Percentiles rank a stretch among this genome's conserved stretches.
Conservation (phyloP, 2,888 invertebrate species). For the Oscheius sp. region DNA sequence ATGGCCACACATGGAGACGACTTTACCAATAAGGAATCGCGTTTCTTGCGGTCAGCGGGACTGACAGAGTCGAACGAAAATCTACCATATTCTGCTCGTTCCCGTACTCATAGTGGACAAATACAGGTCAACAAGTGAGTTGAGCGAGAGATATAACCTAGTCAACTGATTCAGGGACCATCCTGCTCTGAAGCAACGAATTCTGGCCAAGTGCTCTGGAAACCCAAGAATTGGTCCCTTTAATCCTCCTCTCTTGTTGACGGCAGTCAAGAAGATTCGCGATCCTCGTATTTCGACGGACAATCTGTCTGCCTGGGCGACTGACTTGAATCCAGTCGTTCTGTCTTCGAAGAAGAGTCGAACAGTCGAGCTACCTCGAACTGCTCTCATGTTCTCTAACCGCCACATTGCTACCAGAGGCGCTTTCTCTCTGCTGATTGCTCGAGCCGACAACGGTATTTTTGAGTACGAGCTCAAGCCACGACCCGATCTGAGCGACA, state of each 20-base stretch:
- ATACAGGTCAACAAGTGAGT: constrained; percentile 26
- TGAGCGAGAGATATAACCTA: not conserved
- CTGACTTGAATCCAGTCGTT: constrained; percentile 60
- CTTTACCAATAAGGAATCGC: constrained; percentile 84
- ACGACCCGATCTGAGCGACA: constrained; percentile 5
- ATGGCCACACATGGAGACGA: constrained; percentile 94
- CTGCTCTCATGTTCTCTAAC: constrained; percentile 54
- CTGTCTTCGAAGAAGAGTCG: constrained; percentile 37
- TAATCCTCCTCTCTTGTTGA: constrained; percentile 85
- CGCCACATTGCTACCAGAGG: constrained; percentile 38
- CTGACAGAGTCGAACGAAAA: constrained; percentile 77
- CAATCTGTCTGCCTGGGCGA: constrained; percentile 68
- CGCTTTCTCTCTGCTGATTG: constrained; percentile 37
- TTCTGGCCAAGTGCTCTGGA: constrained; percentile 62
- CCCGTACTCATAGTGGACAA: constrained; percentile 29
- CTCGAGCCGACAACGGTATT: constrained; percentile 50
- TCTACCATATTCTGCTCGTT: constrained; percentile 26
- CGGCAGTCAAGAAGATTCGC: constrained; percentile 85
- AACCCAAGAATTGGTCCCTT: constrained; percentile 92
- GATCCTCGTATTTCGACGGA: constrained; percentile 63
- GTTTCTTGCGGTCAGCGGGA: constrained; percentile 94
- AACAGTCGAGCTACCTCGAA: constrained; percentile 41
- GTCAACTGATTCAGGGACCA: constrained; percentile 28
- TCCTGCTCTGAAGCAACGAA: constrained; percentile 17
- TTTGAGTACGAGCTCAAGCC: constrained; percentile 46